These are phyloP conservation scores for Stichopus horrens DNA, from an alignment of 53 echinoderm and acorn worm species.

Conservation along the genomic window DNA sequence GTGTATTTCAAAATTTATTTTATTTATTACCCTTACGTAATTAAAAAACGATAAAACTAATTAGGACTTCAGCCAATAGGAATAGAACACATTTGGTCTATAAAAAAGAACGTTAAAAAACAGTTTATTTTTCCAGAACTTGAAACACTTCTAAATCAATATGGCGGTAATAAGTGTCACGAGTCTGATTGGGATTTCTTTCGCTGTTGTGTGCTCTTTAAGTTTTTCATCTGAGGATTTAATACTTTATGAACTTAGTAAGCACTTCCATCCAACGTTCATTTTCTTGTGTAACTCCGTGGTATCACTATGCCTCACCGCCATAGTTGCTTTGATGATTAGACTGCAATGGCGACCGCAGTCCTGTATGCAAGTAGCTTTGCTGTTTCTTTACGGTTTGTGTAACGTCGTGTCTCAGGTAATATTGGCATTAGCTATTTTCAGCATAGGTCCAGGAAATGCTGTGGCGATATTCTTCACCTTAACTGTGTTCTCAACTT, in stretches of 20 bases:
- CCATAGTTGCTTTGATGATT: not conserved
- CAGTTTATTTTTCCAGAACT: too few species aligned
- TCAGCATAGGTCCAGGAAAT: constrained; percentile 24
- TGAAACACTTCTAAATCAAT: too few species aligned
- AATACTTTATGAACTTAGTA: not conserved
- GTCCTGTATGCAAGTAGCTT: not conserved
- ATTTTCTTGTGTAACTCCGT: constrained; percentile 1
- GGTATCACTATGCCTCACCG: not conserved
- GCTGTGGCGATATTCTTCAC: constrained; percentile 37
- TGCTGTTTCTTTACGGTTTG: not conserved
- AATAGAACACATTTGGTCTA: too few species aligned
- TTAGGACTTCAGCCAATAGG: too few species aligned
- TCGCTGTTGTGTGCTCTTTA: not conserved
- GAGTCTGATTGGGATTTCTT: not conserved
- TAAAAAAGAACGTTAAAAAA: too few species aligned
- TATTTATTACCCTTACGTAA: too few species aligned
- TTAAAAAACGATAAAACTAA: too few species aligned
- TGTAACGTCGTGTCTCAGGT: not conserved
- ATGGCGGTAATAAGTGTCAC: too few species aligned
- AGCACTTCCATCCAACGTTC: constrained; percentile 1
- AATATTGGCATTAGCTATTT: not conserved
- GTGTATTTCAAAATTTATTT: too few species aligned
- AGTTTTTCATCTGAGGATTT: not conserved
- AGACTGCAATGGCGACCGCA: not conserved
- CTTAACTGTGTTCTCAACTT: not conserved